Evolutionary conservation across 2,888 invertebrate genomes (phyloP).

Genomic region (Harmothoe impar): DNA sequence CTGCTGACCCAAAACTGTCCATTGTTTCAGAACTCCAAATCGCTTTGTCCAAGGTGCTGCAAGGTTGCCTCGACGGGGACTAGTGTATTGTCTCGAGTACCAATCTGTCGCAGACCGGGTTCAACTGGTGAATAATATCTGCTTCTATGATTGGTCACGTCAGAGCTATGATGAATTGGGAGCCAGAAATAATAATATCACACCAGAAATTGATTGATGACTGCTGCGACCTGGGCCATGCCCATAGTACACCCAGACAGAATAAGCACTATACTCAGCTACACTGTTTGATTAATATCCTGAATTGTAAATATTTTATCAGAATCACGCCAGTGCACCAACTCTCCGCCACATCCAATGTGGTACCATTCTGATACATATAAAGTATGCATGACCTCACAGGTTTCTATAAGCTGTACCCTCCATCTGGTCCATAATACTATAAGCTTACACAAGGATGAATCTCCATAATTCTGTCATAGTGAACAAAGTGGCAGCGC

Average conservation of each 20-base stretch:
- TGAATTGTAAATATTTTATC: conserved; percentile 4
- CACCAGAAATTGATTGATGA: conserved; percentile 40
- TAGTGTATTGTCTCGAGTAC: not conserved
- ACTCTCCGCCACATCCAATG: no score
- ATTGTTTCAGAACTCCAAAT: no score
- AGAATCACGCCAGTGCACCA: not conserved
- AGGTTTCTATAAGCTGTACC: no score
- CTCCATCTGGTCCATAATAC: no score
- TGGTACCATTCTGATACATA: no score
- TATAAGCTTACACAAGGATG: no score
- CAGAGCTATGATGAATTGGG: conserved; percentile 24
- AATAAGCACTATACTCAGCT: not conserved
- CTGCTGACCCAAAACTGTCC: no score
- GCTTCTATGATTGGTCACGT: conserved; percentile 33
- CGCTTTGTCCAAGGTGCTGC: no score
- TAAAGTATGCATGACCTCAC: no score
- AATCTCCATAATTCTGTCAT: no score
- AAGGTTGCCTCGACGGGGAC: no score
- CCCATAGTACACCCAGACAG: not conserved
- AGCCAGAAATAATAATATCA: conserved; percentile 47
- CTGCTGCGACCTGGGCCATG: not conserved
- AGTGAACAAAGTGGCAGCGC: no score
- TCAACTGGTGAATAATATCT: conserved; percentile 22
- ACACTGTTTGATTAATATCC: not conserved
- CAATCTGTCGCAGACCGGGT: not conserved